phyloP scores from a whole-genome alignment of 2,888 invertebrate genomes.

The Cordylochernes scorpioides region DNA sequence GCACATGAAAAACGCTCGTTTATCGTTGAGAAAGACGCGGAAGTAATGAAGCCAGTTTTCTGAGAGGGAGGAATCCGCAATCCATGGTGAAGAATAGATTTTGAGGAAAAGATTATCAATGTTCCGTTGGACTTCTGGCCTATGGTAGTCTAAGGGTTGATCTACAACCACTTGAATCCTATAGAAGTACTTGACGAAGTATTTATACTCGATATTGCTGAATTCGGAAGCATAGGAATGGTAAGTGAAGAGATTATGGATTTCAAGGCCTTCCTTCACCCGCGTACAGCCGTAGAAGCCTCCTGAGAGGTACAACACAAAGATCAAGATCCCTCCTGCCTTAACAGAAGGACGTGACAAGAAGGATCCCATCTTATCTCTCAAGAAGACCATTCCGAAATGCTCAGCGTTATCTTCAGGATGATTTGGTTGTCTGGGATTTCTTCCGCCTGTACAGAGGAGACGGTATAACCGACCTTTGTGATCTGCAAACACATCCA shows the following conservation, averaged over 20 bases:
- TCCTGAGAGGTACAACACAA: constrained; percentile 47
- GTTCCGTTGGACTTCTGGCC: constrained; percentile 42
- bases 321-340: constrained; percentile 31
- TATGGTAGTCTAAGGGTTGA: constrained; percentile 54
- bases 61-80: constrained; percentile 40
- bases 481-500: no score
- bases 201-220: constrained; percentile 66
- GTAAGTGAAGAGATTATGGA: constrained; percentile 51
- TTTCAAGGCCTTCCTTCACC: constrained; percentile 62
- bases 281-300: constrained; percentile 62
- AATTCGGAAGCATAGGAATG: constrained; percentile 77
- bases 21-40: constrained; percentile 43
- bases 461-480: constrained; percentile 46
- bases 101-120: constrained; percentile 46
- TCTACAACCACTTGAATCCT: constrained; percentile 58
- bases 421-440: constrained; percentile 50
- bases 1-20: constrained; percentile 31
- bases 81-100: constrained; percentile 50
- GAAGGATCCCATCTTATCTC: constrained; percentile 46
- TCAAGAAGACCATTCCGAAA: constrained; percentile 62
- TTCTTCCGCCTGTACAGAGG: constrained; percentile 63
- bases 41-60: constrained; percentile 69
- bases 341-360: constrained; percentile 42
- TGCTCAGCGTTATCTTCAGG: constrained; percentile 64
- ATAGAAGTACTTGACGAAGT: constrained; percentile 71